phyloP scores from a whole-genome alignment of 2,797 vertebrate genomes.

The Florisuga fusca region DNA sequence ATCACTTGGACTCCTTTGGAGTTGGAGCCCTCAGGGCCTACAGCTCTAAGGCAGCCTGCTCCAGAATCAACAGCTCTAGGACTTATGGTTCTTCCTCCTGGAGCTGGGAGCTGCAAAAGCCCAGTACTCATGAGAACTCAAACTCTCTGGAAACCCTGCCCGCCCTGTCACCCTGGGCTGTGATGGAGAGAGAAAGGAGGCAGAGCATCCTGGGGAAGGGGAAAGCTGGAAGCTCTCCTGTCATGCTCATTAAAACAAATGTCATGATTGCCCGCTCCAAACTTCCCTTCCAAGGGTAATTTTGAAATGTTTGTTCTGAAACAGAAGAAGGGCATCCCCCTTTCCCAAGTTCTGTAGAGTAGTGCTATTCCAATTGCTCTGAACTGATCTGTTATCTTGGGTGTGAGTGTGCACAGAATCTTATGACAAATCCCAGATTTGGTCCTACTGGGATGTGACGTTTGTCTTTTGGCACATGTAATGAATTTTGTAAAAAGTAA shows the following conservation, averaged over 20 bases:
- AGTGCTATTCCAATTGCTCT: not conserved
- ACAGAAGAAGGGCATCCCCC: not conserved
- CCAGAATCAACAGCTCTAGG: not conserved
- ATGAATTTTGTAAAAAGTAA: constrained; percentile 9
- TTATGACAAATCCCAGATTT: not conserved
- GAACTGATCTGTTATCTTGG: not conserved
- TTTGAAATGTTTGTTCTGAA: constrained; percentile 6
- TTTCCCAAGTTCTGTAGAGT: not conserved
- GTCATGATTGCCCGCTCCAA: not conserved
- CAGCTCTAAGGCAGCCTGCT: not conserved
- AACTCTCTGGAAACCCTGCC: accelerated
- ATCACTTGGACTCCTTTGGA: not conserved
- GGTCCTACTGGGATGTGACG: not conserved
- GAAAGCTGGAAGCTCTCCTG: not conserved
- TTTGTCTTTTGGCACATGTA: not conserved
- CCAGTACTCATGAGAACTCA: not conserved
- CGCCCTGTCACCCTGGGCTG: not conserved
- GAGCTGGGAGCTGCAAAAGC: not conserved
- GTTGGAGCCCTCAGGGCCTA: not conserved
- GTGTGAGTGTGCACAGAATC: not conserved
- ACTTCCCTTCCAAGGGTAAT: not conserved
- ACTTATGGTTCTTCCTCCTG: accelerated
- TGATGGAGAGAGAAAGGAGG: accelerated
- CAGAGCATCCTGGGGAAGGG: not conserved
- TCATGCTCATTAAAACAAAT: not conserved